Evolutionary conservation across 2,888 invertebrate species (phyloP), one percentile per base, ranked within the genome.

Genomic region (Athripsodes cinereus): DNA sequence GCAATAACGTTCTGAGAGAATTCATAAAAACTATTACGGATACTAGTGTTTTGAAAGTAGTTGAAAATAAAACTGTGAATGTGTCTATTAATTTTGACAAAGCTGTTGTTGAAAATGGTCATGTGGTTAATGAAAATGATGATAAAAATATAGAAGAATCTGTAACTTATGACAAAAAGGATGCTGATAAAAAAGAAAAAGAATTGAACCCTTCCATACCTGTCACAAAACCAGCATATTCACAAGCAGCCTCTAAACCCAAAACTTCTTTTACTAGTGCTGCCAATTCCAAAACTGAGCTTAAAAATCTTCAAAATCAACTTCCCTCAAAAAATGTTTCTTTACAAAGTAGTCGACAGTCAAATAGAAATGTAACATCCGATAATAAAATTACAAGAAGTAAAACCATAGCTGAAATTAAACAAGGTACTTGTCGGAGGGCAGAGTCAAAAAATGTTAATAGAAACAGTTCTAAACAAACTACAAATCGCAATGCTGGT

Each of bases 171-270:
- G 16, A 46, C n/a, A 46, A 8, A n/a, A 22, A 26, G 19, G 21
- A 52, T 26, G 19, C 6, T 22, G 50, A 55, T 21, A 50, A 51
- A 52, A 57, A 52, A 31, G 56, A 46, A 44, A 52, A 34, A 16
- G 56, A 56, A 47, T 13, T 11, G 8, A 20, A 35, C 35, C 19
- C 55, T 26, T 34, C 20, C 40, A 16, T 46, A 22, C 13, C 40
- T 22, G 40, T 16, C 40, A 22, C 54, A 10, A 64, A 64, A 51
- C 55, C 78, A 2, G 78, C 79, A 20, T 79, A 79, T 65, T 79
- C 78, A 0, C 78, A 78, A 69, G 78, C 78, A 20, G 79, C 79
- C 31, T 78, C 79, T 22, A 79, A 79, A 67, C 78, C 78, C 2
- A 79, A 78, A 66, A 35, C 52, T 48, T 18, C 54, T 2, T 52